phyloP scores from a whole-genome alignment of 2,888 invertebrate species.

The Plagodis dolabraria region DNA sequence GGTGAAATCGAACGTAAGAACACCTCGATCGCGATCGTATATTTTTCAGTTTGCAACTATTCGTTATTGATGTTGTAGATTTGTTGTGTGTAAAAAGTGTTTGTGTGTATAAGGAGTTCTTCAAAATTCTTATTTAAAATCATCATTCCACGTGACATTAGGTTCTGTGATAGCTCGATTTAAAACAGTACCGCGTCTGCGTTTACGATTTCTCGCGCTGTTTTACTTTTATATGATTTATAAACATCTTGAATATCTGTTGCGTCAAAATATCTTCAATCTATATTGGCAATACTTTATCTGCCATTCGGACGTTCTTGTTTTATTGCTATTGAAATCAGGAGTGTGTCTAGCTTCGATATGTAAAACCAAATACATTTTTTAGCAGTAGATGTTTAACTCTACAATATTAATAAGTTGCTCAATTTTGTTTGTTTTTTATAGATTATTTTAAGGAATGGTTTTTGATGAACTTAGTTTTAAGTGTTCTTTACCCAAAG shows the following conservation, averaged over 20 bases:
- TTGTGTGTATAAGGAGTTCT: conserved; percentile 10
- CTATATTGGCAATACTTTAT: conserved; percentile 42
- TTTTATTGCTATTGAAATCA: conserved; percentile 39
- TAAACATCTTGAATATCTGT: conserved; percentile 49
- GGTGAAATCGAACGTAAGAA: conserved; percentile 24
- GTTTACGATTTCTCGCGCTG: conserved; percentile 36
- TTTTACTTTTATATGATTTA: conserved; percentile 47
- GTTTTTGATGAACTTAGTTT: no score
- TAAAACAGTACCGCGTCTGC: conserved; percentile 24
- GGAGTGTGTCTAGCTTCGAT: conserved; percentile 3
- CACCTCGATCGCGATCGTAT: conserved; percentile 9
- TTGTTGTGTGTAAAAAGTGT: conserved; percentile 14
- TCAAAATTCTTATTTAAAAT: conserved; percentile 6
- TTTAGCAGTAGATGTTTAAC: no score
- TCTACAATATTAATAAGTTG: no score
- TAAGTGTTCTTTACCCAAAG: no score
- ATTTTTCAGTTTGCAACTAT: conserved; percentile 19
- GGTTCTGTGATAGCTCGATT: conserved; percentile 15
- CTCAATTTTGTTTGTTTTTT: no score
- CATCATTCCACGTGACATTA: conserved; percentile 3
- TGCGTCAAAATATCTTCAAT: conserved; percentile 51
- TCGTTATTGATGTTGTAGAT: conserved; percentile 13
- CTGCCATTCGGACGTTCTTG: conserved; percentile 34
- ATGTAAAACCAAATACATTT: not conserved
- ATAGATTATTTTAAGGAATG: no score